phyloP scores from a whole-genome alignment of 2,888 invertebrate genomes.

The Pilophorus perplexus region DNA sequence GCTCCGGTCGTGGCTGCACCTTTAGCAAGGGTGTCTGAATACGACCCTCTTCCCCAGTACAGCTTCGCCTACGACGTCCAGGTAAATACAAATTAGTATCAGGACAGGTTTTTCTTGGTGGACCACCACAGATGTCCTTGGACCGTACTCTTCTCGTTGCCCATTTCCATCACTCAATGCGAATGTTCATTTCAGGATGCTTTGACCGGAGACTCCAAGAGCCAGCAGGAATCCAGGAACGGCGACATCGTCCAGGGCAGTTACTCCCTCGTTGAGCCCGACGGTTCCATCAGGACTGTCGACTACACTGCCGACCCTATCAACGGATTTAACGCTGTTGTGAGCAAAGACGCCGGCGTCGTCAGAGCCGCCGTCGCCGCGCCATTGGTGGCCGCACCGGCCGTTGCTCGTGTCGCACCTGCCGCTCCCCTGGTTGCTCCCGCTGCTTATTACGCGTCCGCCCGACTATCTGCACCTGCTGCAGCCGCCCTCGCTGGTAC shows the following conservation, averaged over 20 bases:
- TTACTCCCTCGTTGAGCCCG: too few relatives aligned
- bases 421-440: constrained; percentile 1
- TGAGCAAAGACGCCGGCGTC: constrained; percentile 11
- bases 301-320: too few relatives aligned
- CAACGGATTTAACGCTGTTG: constrained; percentile 27
- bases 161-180: too few relatives aligned
- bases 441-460: constrained; percentile 2
- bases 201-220: too few relatives aligned
- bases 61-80: constrained; percentile 35
- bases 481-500: constrained; percentile 1
- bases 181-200: too few relatives aligned
- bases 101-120: too few relatives aligned
- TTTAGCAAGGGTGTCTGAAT: constrained; percentile 12
- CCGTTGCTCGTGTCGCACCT: background rate
- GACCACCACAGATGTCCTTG: too few relatives aligned
- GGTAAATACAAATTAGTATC: too few relatives aligned
- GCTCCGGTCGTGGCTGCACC: constrained; percentile 21
- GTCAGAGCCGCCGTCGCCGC: constrained; percentile 26
- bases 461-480: background rate
- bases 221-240: too few relatives aligned
- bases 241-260: too few relatives aligned
- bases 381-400: constrained; percentile 18
- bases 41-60: constrained; percentile 30
- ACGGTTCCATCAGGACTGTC: too few relatives aligned
- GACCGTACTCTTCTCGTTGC: too few relatives aligned